phyloP scores from a whole-genome alignment of 2,797 vertebrate genomes.

The Phataginus tricuspis region DNA sequence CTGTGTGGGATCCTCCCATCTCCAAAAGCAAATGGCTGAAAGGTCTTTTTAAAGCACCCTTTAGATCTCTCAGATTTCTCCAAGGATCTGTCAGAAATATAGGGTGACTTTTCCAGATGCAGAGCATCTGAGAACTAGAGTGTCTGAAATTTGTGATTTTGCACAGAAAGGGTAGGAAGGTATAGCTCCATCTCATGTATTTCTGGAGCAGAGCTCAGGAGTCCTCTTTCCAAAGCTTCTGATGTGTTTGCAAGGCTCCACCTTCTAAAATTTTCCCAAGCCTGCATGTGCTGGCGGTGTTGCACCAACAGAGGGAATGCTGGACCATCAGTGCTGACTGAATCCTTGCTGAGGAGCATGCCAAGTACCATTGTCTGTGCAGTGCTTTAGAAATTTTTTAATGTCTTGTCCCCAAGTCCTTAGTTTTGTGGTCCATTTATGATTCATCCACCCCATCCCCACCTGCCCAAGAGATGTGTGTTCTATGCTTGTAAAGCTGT shows the following conservation, averaged over 20 bases:
- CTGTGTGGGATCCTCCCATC: neutral
- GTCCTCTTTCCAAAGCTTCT: neutral
- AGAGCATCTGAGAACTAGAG: neutral
- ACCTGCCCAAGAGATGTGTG: neutral
- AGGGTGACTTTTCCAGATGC: neutral
- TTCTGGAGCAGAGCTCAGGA: neutral
- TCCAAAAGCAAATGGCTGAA: neutral
- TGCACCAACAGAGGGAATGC: neutral
- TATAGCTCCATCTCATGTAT: neutral
- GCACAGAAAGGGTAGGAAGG: neutral
- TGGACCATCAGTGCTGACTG: neutral
- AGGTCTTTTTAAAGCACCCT: neutral
- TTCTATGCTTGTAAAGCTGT: neutral
- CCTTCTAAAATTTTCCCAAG: neutral
- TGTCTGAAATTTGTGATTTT: neutral
- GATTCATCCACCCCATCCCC: neutral
- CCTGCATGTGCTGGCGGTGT: neutral
- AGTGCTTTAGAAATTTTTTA: neutral
- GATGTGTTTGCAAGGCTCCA: neutral
- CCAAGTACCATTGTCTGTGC: neutral
- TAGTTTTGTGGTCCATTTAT: neutral
- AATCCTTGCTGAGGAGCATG: neutral
- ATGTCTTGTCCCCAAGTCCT: neutral
- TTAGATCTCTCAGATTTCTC: neutral
- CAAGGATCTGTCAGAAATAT: neutral